Base-by-base conservation (phyloP, 92 coral and sea anemone genomes). In the Porites divaricata region DNA sequence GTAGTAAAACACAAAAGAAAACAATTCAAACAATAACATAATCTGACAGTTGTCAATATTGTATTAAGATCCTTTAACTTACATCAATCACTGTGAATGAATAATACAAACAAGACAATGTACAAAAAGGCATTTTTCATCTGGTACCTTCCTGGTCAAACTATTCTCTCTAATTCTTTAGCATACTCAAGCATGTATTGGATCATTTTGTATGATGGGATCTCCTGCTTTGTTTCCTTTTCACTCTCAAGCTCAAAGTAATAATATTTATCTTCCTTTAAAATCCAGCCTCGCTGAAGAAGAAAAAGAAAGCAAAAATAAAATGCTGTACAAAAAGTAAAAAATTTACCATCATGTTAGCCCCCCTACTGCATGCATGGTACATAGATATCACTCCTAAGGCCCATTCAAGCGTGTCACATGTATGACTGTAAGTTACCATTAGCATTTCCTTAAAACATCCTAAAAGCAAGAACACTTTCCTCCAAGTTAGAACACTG, bases 161-260 rank as follows among this genome's bases (percentile, higher is more conserved):
- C 98, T 57, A 97, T 97, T 85, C 98, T 93, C 82, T 97, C 99
- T 50, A 97, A 81, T 78, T 97, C 99, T 87, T 97, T 97, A 10
- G 99, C 98, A 63, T 97, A 97, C 92, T 95, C 99, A 51, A 97
- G 85, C 99, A 97, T 97, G 66, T 97, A 90, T 77, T 97, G 97
- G 64, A 96, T 97, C 89, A 94, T 97, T 79, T 93, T 95, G 63
- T 91, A 81, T 1, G 99, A 88, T 13, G 98, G 95, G 51, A 97
- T 90, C 70, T 92, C 99, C 81, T 89, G 93, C 28, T 91, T 93
- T 13, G 89, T 89, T 48, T 97, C 98, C 80, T 92, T 93, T 71
- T 88, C 90, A 17, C 84, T 84, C 24, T 86, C 95, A 25, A 92
- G 93, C 63, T 88, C 95, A 81, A 93, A 97, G 66, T 82, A 74